Evolutionary conservation across 2,113 vertebrate genomes (phyloP), one percentile per base, ranked within the genome.

Genomic region (Abramis brama): DNA sequence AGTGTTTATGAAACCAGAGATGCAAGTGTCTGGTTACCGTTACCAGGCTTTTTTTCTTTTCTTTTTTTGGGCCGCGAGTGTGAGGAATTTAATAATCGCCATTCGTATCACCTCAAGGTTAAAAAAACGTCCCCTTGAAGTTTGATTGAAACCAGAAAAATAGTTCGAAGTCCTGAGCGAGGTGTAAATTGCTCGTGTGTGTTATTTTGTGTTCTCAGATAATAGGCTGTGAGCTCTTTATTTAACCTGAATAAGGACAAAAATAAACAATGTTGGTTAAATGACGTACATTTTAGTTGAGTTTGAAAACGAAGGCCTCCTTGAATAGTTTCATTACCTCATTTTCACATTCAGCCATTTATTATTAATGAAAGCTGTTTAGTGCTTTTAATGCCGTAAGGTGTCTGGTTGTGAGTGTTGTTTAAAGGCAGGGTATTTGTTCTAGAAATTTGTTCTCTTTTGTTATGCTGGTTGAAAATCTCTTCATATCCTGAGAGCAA

Each of bases 71-170:
- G 27, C 86, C 81, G 82, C 45, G 84, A 89, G 87, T 91, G 89
- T 87, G 87, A 90, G 88, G 83, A 90, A 91, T 92, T 91, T 88
- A 92, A 91, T 92, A 89, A 88, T 85, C 73, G 19, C 9, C 60
- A 23, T 52, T 36, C 82, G 19, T 59, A 60, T 87, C 85, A 87
- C 86, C 80, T 33, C 87, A 83, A 87, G 88, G 79, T 90, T 88
- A 89, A 55, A 92, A 91, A 88, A 91, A 86, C 90, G 87, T 83
- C 86, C 79, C 86, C 79, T 71, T 86, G 79, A 83, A 85, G 73
- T 76, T 80, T 73, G 84, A 90, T 85, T 90, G 89, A 90, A 92
- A 89, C 85, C 89, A 77, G 89, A 91, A 85, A 17, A 8, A n/a
- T 57, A 21, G 30, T 64, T 71, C 85, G 83, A 78, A 78, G 77